Evolutionary conservation across 2,888 invertebrate genomes (phyloP).

Genomic region (Mermis nigrescens): DNA sequence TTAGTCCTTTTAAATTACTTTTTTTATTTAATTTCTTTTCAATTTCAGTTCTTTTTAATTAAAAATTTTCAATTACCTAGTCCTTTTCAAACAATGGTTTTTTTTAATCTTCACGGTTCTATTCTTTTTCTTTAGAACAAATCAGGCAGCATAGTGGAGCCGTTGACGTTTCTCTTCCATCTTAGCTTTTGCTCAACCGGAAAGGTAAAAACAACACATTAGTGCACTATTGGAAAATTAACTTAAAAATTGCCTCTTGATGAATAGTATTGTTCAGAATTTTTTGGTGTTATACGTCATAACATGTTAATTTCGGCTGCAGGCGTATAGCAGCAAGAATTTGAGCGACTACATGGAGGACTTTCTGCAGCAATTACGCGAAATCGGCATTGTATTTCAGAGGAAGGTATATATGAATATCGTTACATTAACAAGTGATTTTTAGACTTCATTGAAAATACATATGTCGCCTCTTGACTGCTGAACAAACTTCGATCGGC

Average conservation of each 20-base stretch:
- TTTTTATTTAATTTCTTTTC: no score
- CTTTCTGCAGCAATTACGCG: slow-evolving; percentile 81
- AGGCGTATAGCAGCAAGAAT: slow-evolving; percentile 86
- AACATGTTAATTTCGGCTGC: slow-evolving; percentile 14
- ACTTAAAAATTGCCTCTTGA: no score
- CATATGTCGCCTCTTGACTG: no score
- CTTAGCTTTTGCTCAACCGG: slow-evolving; percentile 41
- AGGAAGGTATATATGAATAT: slow-evolving; percentile 2
- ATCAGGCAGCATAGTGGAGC: not conserved
- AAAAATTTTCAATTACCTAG: no score
- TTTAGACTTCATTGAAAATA: no score
- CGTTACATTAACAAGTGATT: not conserved
- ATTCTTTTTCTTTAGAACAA: slow-evolving; percentile 1
- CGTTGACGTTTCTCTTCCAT: not conserved
- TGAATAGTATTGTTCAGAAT: no score
- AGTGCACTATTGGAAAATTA: no score
- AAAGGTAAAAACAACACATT: no score
- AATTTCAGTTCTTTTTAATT: no score
- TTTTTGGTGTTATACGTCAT: slow-evolving; percentile 61
- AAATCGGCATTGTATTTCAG: slow-evolving; percentile 64
- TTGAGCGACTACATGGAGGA: slow-evolving; percentile 66
- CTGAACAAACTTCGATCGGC: not conserved
- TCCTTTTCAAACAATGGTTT: no score
- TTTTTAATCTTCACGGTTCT: no score
- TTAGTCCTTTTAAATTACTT: no score